Evolutionary conservation across 1,140 invertebrate genomes (phyloP).

Genomic region (Drosophila willistoni): DNA sequence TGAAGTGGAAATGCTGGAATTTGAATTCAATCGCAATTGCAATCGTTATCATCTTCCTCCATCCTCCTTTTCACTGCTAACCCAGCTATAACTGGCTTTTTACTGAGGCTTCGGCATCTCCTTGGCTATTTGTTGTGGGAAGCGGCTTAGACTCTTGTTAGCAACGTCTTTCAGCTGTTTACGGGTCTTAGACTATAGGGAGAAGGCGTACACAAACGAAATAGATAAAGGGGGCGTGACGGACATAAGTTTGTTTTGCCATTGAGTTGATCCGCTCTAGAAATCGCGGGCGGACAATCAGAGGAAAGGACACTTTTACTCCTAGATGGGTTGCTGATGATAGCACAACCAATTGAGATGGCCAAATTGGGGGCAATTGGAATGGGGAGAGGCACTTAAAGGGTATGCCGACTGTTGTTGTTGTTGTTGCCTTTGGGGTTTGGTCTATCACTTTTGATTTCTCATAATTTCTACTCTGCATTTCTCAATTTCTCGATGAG

Average conservation of each 20-base stretch:
- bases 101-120: slow-evolving; percentile 55
- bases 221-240: not conserved
- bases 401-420: slow-evolving; percentile 8
- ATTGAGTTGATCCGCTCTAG: slow-evolving; percentile 48
- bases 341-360: slow-evolving; percentile 46
- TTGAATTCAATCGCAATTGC: slow-evolving; percentile 73
- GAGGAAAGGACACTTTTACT: slow-evolving; percentile 18
- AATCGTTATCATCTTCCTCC: slow-evolving; percentile 36
- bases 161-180: slow-evolving; percentile 56
- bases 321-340: slow-evolving; percentile 43
- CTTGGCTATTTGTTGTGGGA: slow-evolving; percentile 26
- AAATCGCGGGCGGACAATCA: slow-evolving; percentile 44
- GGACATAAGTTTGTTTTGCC: slow-evolving; percentile 50
- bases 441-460: slow-evolving; percentile 50
- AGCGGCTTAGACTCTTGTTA: slow-evolving; percentile 61
- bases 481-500: slow-evolving; percentile 21
- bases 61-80: not conserved
- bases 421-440: slow-evolving; percentile 13
- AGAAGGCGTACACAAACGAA: not conserved
- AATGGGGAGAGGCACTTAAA: slow-evolving; percentile 18
- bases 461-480: slow-evolving; percentile 52
- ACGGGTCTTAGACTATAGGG: slow-evolving; percentile 38
- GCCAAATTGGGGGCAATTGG: slow-evolving; percentile 20
- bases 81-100: slow-evolving; percentile 49
- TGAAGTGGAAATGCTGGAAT: slow-evolving; percentile 65